Base-by-base conservation (phyloP, 1,140 invertebrate species). In the Zophobas atratus region DNA sequence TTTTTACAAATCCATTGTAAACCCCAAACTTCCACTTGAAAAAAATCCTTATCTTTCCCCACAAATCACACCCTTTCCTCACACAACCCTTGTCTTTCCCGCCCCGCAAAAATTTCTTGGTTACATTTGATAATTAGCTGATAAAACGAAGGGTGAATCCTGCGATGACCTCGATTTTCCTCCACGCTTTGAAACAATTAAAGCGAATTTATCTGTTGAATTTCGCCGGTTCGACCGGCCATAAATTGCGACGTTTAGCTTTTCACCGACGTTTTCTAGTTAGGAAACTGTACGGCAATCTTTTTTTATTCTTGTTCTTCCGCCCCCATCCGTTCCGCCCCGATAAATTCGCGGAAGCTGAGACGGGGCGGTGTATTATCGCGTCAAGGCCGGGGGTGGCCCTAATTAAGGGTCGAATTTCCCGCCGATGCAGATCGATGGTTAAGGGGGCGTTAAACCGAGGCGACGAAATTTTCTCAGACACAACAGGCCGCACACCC, bases 201-300 rank as follows among this genome's bases (percentile, higher is more conserved):
- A 60, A 38, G 32, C 33, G 56, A 60, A 60, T 60, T 60, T 60
- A 60, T 60, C 56, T 60, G 56, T 60, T 39, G 56, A 60, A 36
- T 60, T 53, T 53, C 6, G 49, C 20, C 6, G 49, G 49, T 53
- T 60, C 56, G 35, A 8, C 56, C 56, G 56, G 56, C 56, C 8
- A 39, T 60, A 60, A 60, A 60, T 60, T 36, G 38, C 34, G 2
- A 6, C 56, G 56, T 60, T 60, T 60, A 60, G 56, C 56, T 60
- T 60, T 60, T 60, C 56, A 60, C 56, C 56, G 56, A 60, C 56
- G 35, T 60, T 60, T 60, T 60, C 56, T 56, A 56, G 55, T 56
- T 56, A 56, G 55, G 34, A 56, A 56, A 56, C 32, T 60, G 56
- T 35, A 60, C 56, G 34, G 56, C 56, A 60, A 60, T 60, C 56